A percentile compares a stretch with the other conserved stretches of the same genome.
These are phyloP conservation scores for Serrognathus titanus DNA, from an alignment of 2,888 invertebrate species.

Conservation along the genomic window DNA sequence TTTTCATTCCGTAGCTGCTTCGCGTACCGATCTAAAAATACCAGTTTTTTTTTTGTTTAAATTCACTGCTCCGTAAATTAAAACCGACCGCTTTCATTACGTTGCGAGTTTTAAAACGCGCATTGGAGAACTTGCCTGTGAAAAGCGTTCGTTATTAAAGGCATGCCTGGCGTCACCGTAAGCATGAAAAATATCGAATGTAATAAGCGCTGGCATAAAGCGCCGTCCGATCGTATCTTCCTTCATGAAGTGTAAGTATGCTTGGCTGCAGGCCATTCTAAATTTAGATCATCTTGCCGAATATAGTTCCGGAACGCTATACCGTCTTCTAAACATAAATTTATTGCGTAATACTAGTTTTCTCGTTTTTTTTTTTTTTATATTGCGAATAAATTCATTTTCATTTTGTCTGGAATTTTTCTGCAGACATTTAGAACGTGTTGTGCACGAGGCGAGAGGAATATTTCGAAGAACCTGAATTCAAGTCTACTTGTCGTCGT, in stretches of 20 bases:
- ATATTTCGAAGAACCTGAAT: no score
- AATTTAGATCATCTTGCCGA: conserved; percentile 24
- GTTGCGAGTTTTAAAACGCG: not conserved
- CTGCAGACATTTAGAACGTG: no score
- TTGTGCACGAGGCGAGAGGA: no score
- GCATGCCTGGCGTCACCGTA: not conserved
- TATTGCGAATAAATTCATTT: no score
- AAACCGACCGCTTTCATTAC: not conserved
- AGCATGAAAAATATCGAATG: not conserved
- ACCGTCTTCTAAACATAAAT: conserved; percentile 19
- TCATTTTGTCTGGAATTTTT: no score
- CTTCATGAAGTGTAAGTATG: not conserved
- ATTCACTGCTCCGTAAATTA: not conserved
- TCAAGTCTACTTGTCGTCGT: no score
- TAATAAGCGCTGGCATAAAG: not conserved
- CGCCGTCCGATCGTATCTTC: not conserved
- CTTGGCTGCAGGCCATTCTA: conserved; percentile 22
- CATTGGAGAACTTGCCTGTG: not conserved
- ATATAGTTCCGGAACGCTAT: conserved; percentile 20
- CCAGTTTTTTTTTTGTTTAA: no score
- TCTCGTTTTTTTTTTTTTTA: not conserved
- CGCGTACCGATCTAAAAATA: no score
- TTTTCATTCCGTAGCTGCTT: not conserved
- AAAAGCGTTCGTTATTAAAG: not conserved
- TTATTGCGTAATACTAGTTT: not conserved